Percentiles rank a stretch among this genome's conserved stretches.
phyloP scores from a whole-genome alignment of 1,140 invertebrate species.

The Drosophila orosa region DNA sequence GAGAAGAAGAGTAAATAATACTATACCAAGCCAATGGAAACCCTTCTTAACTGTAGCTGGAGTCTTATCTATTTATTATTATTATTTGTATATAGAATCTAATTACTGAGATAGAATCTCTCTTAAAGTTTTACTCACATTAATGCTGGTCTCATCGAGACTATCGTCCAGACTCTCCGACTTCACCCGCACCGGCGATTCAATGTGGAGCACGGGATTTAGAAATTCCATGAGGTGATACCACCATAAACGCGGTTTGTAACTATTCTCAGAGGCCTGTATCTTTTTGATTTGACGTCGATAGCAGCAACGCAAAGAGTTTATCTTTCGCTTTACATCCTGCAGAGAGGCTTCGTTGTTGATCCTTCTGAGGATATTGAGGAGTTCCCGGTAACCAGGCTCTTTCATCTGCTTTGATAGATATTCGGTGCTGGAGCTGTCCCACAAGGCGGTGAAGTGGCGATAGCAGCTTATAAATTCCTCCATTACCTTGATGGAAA shows the following conservation, averaged over 20 bases:
- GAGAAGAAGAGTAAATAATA: background rate
- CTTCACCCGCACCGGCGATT: conserved; percentile 29
- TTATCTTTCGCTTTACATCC: conserved; percentile 69
- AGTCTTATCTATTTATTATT: background rate
- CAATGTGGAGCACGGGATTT: conserved; percentile 59
- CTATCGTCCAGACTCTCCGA: conserved; percentile 50
- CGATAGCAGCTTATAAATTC: conserved; percentile 72
- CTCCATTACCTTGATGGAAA: conserved; percentile 41
- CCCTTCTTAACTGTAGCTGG: background rate
- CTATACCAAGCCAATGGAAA: background rate
- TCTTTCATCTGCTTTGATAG: conserved; percentile 63
- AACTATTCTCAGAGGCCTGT: conserved; percentile 34
- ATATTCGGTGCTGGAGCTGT: conserved; percentile 51
- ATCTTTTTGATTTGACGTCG: conserved; percentile 62
- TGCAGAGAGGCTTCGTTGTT: conserved; percentile 48
- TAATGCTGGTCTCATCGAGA: conserved; percentile 54
- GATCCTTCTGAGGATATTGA: conserved; percentile 57
- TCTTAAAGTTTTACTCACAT: conserved; percentile 29
- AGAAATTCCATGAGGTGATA: conserved; percentile 64
- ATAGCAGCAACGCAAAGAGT: conserved; percentile 66
- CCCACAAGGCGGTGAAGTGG: conserved; percentile 61
- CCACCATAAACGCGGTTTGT: conserved; percentile 70
- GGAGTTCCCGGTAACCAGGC: conserved; percentile 58
- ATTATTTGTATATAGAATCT: background rate
- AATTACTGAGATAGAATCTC: background rate